phyloP scores from a whole-genome alignment of 2,888 invertebrate genomes.

The Liopterus haemorrhoidalis region DNA sequence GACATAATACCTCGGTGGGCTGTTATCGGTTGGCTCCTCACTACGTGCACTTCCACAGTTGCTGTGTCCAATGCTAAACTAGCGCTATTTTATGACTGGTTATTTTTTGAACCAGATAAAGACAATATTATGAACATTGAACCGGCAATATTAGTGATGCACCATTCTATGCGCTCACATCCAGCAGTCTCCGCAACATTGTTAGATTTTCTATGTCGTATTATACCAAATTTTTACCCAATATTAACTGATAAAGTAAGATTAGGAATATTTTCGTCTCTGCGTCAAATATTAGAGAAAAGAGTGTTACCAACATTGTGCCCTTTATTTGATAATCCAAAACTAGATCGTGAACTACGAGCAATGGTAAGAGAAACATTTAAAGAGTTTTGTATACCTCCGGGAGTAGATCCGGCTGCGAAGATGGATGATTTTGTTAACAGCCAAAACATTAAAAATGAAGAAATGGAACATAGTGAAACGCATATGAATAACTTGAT shows the following conservation, averaged over 20 bases:
- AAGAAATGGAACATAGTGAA: conserved; percentile 14
- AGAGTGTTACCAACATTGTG: conserved; percentile 81
- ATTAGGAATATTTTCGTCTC: conserved; percentile 73
- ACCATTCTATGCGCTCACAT: conserved; percentile 87
- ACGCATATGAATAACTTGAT: conserved; percentile 33
- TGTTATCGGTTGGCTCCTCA: conserved; percentile 88
- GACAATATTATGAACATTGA: conserved; percentile 96
- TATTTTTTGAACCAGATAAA: conserved; percentile 83
- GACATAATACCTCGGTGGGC: conserved; percentile 94
- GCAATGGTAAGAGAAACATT: conserved; percentile 85
- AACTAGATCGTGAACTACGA: conserved; percentile 76
- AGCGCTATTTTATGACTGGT: conserved; percentile 89
- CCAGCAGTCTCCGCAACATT: conserved; percentile 85
- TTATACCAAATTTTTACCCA: conserved; percentile 82
- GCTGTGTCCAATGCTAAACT: conserved; percentile 87
- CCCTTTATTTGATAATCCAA: conserved; percentile 81
- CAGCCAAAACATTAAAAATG: conserved; percentile 8
- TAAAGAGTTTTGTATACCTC: conserved; percentile 74
- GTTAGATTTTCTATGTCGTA: conserved; percentile 85
- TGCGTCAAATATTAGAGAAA: conserved; percentile 84
- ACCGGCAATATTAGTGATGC: conserved; percentile 90
- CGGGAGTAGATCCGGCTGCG: conserved; percentile 51
- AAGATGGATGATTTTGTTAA: conserved; percentile 44
- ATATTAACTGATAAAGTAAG: conserved; percentile 71
- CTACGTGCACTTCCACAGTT: conserved; percentile 83